Conservation (phyloP, 2,888 invertebrate genomes). For the Emmelina monodactyla region DNA sequence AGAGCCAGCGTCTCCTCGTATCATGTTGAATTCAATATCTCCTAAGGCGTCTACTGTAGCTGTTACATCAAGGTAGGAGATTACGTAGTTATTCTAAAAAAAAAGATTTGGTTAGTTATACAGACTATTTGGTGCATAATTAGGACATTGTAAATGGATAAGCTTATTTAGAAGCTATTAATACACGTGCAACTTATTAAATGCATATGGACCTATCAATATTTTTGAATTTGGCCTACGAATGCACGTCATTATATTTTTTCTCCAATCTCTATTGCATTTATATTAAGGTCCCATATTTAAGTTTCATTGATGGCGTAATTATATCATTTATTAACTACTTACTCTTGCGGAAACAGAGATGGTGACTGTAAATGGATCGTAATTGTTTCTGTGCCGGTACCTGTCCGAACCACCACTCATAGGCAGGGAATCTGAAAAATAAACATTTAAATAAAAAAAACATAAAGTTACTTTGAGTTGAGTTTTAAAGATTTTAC, state of each 20-base stretch:
- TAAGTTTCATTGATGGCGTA: not conserved
- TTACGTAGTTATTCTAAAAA: slow-evolving; percentile 40
- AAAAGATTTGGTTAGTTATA: slow-evolving; percentile 5
- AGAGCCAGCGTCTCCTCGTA: slow-evolving; percentile 38
- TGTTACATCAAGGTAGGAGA: slow-evolving; percentile 41
- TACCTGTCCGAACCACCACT: slow-evolving; percentile 44
- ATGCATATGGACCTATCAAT: too few relatives aligned
- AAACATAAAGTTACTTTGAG: too few relatives aligned
- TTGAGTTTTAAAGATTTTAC: too few relatives aligned
- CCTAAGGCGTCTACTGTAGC: slow-evolving; percentile 34
- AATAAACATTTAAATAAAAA: too few relatives aligned
- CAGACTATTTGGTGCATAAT: too few relatives aligned
- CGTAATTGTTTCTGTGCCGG: slow-evolving; percentile 47
- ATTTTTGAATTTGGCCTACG: too few relatives aligned
- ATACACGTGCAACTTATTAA: too few relatives aligned
- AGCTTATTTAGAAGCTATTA: too few relatives aligned
- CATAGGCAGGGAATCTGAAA: slow-evolving; percentile 51
- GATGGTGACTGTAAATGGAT: slow-evolving; percentile 48
- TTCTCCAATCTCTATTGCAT: too few relatives aligned
- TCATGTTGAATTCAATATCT: slow-evolving; percentile 34
- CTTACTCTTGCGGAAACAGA: slow-evolving; percentile 40
- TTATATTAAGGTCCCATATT: too few relatives aligned
- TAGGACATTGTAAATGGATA: too few relatives aligned
- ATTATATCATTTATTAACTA: slow-evolving; percentile 3
- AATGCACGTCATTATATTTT: too few relatives aligned